Evolutionary conservation across 1,140 invertebrate species (phyloP).

Genomic region (Caenorhabditis elegans): WBcel235 BX284603.4:5036001-5036500

Average conservation of each 20-base stretch:
- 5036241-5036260: not conserved
- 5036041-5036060: no score
- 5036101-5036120: not conserved
- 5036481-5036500: no score
- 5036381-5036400: not conserved
- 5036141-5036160: constrained; percentile 28
- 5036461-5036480: no score
- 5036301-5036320: constrained; percentile 22
- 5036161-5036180: constrained; percentile 2
- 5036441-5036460: no score
- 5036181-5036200: constrained; percentile 19
- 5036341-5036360: not conserved
- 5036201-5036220: not conserved
- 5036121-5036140: constrained; percentile 18
- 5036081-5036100: not conserved
- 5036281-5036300: constrained; percentile 4
- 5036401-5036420: not conserved
- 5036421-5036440: no score
- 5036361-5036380: not conserved
- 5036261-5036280: constrained; percentile 20
- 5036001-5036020: no score
- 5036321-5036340: constrained; percentile 12
- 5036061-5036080: no score
- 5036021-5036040: no score
- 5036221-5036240: not conserved